Percentiles rank a stretch among this genome's conserved stretches.
phyloP scores from a whole-genome alignment of 2,797 vertebrate genomes.

The Crax fasciolata region DNA sequence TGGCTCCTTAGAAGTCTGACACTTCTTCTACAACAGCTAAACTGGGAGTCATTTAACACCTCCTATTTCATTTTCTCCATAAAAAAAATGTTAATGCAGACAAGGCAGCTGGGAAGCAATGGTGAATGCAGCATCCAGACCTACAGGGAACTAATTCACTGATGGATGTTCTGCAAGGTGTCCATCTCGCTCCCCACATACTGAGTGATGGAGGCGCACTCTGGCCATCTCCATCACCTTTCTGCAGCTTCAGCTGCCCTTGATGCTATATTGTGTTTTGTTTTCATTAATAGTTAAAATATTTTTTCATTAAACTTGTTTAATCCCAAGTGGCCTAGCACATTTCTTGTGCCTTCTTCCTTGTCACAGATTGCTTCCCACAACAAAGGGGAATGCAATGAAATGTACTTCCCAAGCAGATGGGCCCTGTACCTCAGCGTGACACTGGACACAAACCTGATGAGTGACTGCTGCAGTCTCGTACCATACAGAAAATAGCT shows the following conservation, averaged over 20 bases:
- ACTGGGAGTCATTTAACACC: not conserved
- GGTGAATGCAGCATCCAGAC: not conserved
- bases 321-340: not conserved
- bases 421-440: not conserved
- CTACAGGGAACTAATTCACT: not conserved
- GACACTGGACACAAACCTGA: rapidly evolving
- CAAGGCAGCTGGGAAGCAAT: not conserved
- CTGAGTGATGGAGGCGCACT: not conserved
- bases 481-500: not conserved
- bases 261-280: not conserved
- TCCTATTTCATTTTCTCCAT: not conserved
- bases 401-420: rapidly evolving
- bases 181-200: rapidly evolving
- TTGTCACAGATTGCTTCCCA: not conserved
- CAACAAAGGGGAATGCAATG: not conserved
- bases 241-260: not conserved
- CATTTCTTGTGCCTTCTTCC: not conserved
- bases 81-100: not conserved
- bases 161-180: not conserved
- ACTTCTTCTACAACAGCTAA: constrained; percentile 5
- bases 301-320: not conserved
- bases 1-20: constrained; percentile 33
- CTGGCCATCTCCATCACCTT: not conserved
- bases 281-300: not conserved
- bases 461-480: rapidly evolving